A percentile compares a stretch with the other conserved stretches of the same genome.
Evolutionary conservation across 1,140 invertebrate species (phyloP).

Genomic region (Nixonia krombeini): DNA sequence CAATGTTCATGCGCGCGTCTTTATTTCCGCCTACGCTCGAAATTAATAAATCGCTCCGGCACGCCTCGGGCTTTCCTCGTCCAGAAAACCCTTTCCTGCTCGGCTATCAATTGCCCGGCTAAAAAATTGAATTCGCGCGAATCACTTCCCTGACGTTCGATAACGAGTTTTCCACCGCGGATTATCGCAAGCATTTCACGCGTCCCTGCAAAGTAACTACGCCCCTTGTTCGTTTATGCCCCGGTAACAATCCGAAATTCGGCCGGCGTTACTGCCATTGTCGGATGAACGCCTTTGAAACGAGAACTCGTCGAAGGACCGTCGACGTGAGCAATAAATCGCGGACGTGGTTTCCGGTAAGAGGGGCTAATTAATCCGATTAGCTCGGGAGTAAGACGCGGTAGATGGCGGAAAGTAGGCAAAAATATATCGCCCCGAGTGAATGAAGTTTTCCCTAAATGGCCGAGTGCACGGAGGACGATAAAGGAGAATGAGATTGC

Average conservation of each 20-base stretch:
- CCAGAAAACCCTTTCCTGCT: neutral
- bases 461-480: slow-evolving; percentile 3
- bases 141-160: neutral
- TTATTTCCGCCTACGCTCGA: neutral
- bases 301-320: no score
- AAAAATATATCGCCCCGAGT: slow-evolving; percentile 10
- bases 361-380: slow-evolving; percentile 29
- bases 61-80: neutral
- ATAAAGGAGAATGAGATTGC: slow-evolving; percentile 21
- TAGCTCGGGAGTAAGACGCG: slow-evolving; percentile 1
- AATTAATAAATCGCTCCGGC: neutral
- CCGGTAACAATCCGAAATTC: no score
- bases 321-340: no score
- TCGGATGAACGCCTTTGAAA: no score
- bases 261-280: no score
- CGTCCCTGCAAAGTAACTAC: no score
- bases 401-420: neutral
- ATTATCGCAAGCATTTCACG: no score
- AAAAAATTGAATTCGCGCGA: neutral
- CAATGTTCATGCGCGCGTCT: neutral
- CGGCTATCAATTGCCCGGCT: no score
- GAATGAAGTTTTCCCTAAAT: slow-evolving; percentile 34
- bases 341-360: no score
- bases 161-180: no score
- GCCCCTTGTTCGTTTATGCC: no score